Evolutionary conservation across 1,140 invertebrate genomes (phyloP).

Genomic region (Anadara kagoshimensis): DNA sequence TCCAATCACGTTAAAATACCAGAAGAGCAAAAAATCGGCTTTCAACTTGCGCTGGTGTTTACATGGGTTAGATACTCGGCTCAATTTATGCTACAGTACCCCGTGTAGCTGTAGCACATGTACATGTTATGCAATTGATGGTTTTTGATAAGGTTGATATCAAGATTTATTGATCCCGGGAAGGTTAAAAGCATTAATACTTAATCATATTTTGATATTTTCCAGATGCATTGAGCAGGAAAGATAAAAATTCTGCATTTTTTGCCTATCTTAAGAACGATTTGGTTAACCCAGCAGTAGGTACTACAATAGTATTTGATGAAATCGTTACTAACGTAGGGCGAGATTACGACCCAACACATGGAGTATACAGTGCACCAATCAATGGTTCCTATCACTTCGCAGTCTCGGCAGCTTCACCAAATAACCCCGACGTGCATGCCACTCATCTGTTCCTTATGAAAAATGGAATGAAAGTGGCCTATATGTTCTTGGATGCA

Average conservation of each 20-base stretch:
- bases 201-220: background rate
- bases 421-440: background rate
- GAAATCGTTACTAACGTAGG: slow-evolving; percentile 2
- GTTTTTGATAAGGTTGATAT: too few species aligned
- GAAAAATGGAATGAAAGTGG: slow-evolving; percentile 1
- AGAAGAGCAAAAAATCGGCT: too few species aligned
- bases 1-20: too few species aligned
- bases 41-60: too few species aligned
- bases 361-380: slow-evolving; percentile 1
- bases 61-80: too few species aligned
- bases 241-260: slow-evolving; percentile 9
- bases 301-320: slow-evolving; percentile 3
- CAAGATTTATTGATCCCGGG: too few species aligned
- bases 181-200: too few species aligned
- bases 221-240: background rate
- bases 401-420: background rate
- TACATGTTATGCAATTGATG: too few species aligned
- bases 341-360: background rate
- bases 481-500: background rate
- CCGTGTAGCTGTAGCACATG: too few species aligned
- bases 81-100: too few species aligned
- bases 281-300: background rate
- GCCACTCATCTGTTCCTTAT: background rate
- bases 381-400: slow-evolving; percentile 10
- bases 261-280: slow-evolving; percentile 1